Evolutionary conservation across 2,797 vertebrate genomes (phyloP).

Genomic region (Sebastes hopkinsi): DNA sequence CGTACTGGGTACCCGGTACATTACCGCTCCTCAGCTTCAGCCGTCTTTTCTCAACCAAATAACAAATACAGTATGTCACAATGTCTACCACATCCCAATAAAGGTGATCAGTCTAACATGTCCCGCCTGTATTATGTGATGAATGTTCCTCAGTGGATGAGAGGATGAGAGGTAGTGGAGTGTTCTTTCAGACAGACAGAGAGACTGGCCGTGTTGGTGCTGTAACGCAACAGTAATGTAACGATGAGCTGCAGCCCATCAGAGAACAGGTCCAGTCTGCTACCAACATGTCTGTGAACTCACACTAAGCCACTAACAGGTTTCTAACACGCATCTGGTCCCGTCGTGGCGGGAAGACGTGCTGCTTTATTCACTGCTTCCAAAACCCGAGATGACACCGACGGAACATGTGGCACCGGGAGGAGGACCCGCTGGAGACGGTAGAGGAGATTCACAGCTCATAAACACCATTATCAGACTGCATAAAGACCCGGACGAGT

Average conservation of each 20-base stretch:
- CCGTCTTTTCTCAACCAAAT: background rate
- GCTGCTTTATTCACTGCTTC: background rate
- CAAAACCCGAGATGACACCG: slow-evolving; percentile 5
- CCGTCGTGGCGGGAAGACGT: background rate
- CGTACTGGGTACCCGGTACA: background rate
- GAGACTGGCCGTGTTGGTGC: background rate
- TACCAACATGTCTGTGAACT: background rate
- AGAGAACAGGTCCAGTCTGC: background rate
- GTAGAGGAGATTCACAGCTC: slow-evolving; percentile 9
- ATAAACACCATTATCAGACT: background rate
- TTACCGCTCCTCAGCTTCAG: background rate
- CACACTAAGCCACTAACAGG: background rate
- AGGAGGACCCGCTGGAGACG: background rate
- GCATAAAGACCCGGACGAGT: background rate
- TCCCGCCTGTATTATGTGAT: background rate
- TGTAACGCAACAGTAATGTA: slow-evolving; percentile 15
- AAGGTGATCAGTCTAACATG: background rate
- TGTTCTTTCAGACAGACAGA: background rate
- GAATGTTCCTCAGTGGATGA: background rate
- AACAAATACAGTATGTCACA: background rate
- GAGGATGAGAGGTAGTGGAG: too few species aligned
- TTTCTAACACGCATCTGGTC: background rate
- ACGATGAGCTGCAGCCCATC: background rate
- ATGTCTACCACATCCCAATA: accelerated
- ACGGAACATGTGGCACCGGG: slow-evolving; percentile 14